Evolutionary conservation across 2,888 invertebrate genomes (phyloP).

Genomic region (Callimorpha dominula): DNA sequence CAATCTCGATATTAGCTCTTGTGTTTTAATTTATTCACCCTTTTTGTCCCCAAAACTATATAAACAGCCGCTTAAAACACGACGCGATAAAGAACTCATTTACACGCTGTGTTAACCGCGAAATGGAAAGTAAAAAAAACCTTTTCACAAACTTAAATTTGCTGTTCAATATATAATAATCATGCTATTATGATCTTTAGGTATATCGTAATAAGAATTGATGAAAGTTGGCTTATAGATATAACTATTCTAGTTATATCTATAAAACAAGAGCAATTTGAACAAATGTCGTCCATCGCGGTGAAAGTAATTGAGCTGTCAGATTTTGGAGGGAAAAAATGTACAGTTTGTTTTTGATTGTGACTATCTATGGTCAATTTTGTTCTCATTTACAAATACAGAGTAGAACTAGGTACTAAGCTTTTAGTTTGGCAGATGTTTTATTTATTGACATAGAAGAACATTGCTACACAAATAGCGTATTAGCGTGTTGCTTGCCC

Average conservation of each 20-base stretch:
- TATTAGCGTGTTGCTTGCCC: not conserved
- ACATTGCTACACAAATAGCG: not conserved
- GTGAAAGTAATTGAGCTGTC: conserved; percentile 80
- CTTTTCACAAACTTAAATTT: conserved; percentile 54
- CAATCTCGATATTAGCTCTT: conserved; percentile 39
- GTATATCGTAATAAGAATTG: rapidly evolving
- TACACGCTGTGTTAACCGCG: conserved; percentile 83
- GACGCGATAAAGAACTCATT: conserved; percentile 84
- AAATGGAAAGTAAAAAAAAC: conserved; percentile 80
- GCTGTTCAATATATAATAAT: conserved; percentile 20
- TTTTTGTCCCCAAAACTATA: conserved; percentile 67
- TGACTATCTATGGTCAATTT: conserved; percentile 31
- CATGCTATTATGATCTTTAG: conserved; percentile 53
- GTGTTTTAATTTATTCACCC: conserved; percentile 81
- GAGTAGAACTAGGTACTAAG: not conserved
- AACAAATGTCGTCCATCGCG: conserved; percentile 81
- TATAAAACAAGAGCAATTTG: conserved; percentile 77
- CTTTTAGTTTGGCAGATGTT: not conserved
- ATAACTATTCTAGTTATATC: conserved; percentile 40
- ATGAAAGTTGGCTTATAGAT: not conserved
- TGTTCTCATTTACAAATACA: conserved; percentile 6
- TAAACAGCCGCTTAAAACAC: conserved; percentile 79
- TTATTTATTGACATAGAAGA: not conserved
- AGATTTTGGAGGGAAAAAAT: conserved; percentile 77
- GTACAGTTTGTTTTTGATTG: conserved; percentile 38